Evolutionary conservation across 2,113 vertebrate genomes (phyloP), one percentile per base, ranked within the genome.

Genomic region (Gnathonemus echidnorhynchus): DNA sequence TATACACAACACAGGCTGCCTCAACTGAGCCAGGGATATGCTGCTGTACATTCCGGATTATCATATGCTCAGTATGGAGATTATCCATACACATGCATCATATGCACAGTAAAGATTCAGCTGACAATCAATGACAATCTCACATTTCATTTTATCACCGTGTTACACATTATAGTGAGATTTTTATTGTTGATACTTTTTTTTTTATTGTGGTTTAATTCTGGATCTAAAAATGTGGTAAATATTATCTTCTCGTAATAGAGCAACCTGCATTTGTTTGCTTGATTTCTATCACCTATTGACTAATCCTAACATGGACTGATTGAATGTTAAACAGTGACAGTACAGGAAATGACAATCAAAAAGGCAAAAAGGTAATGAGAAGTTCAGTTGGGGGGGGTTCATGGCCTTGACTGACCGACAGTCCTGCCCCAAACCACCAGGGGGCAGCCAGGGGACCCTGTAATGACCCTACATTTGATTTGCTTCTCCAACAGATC

Each of bases 381-480:
- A 77, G 70, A 42, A 77, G 31, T 24, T 77, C 31, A 39, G 62
- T 50, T 89, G 58, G 77, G 45, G 77, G 39, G 42, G 27, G 27
- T n/a, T 35, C 7, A 19, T 39, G 35, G 53, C 53, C 74, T 9
- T 85, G 39, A 45, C 83, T 48, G 24, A 48, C 39, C 3, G 24
- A 85, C 83, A 85, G 45, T 24, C 24, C 35, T 17, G 31, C 17
- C 35, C 74, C 35, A 80, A 80, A 13, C 35, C 83, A 27, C 21
- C 10, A 24, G 45, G 45, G 80, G 50, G 62, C 88, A 19, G 77
- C 53, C 21, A 7, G 7, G 1, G 74, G 52, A 53, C 48, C 35
- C 50, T 85, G 39, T 80, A 89, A 90, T 89, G 84, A 90, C 88
- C 27, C 74, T 66, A 88, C 85, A 90, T 90, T 70, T 89, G 45